Percentiles rank a stretch among this genome's conserved stretches.
Conservation (phyloP, 2,113 vertebrate species). For the Prunella himalayana region DNA sequence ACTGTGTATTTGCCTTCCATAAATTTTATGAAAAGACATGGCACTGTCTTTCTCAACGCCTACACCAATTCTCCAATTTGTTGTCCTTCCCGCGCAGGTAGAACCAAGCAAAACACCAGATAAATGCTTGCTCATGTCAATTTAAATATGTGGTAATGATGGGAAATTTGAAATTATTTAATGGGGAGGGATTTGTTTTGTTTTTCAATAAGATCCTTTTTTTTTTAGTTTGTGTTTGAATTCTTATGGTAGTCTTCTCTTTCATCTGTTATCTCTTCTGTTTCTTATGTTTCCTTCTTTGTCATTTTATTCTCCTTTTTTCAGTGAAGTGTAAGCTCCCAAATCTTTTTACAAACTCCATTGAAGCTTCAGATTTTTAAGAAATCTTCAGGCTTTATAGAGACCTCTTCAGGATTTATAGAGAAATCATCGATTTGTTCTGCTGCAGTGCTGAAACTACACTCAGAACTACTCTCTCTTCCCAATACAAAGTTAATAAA, state of each 20-base stretch:
- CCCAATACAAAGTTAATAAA: not conserved
- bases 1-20: conserved; percentile 85
- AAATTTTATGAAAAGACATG: conserved; percentile 80
- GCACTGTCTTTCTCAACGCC: conserved; percentile 85
- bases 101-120: not conserved
- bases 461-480: not conserved
- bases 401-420: not conserved
- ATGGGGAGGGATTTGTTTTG: not conserved
- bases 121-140: not conserved
- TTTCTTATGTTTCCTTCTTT: not conserved
- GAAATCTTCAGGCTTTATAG: not conserved
- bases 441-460: not conserved
- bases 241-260: not conserved
- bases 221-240: not conserved
- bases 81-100: conserved; percentile 95
- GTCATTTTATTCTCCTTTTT: not conserved
- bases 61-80: conserved; percentile 97
- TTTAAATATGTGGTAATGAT: not conserved
- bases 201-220: not conserved
- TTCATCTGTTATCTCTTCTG: not conserved
- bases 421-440: not conserved
- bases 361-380: not conserved
- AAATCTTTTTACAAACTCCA: not conserved
- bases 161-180: not conserved
- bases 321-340: not conserved